Percentiles rank a stretch among this genome's conserved stretches.
Conservation (phyloP, 2,113 vertebrate genomes). For the Fulmarus glacialis region DNA sequence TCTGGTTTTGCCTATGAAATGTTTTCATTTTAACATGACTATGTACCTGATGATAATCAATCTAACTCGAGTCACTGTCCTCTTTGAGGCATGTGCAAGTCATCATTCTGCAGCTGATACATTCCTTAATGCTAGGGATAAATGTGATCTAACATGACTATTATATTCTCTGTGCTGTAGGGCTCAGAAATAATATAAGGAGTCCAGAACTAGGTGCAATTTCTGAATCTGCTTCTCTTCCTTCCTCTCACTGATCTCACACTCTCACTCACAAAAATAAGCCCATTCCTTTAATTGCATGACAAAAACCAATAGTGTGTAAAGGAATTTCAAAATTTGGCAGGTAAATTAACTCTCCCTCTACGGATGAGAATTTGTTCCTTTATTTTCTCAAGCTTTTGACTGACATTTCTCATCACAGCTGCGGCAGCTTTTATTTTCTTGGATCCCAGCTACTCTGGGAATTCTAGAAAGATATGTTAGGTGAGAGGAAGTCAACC, state of each 20-base stretch:
- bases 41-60: not conserved
- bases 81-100: not conserved
- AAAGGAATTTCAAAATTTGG: not conserved
- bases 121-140: not conserved
- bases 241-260: not conserved
- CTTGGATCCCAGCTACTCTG: not conserved
- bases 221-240: not conserved
- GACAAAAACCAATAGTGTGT: not conserved
- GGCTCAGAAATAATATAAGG: not conserved
- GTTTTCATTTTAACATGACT: not conserved
- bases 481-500: not conserved
- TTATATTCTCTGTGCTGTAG: not conserved
- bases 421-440: not conserved
- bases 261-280: not conserved
- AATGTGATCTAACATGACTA: not conserved
- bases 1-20: not conserved
- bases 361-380: not conserved
- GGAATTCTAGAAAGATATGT: not conserved
- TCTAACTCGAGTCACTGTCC: not conserved
- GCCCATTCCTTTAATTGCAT: not conserved
- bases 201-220: not conserved
- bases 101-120: not conserved
- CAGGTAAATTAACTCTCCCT: not conserved
- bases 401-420: not conserved
- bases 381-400: not conserved